Conservation (phyloP, 2,888 invertebrate species). For the Orchestes rusci region DNA sequence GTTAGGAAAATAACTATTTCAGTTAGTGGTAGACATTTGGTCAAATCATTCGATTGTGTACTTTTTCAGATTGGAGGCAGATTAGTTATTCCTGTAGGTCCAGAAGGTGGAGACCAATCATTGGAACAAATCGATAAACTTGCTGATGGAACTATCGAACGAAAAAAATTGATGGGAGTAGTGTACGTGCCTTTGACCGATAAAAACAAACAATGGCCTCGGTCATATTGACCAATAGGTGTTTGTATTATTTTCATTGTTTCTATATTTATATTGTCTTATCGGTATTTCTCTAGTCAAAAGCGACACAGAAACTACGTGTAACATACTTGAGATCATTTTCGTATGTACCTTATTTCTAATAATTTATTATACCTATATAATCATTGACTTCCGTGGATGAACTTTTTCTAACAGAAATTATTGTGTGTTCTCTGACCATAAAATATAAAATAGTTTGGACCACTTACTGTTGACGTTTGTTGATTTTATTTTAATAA, state of each 20-base stretch:
- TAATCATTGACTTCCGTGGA: too few species aligned
- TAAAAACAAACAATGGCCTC: conserved; percentile 62
- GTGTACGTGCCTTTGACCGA: conserved; percentile 96
- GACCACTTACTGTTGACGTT: too few species aligned
- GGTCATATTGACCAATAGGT: conserved; percentile 39
- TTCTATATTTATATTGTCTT: conserved; percentile 10
- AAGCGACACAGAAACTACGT: too few species aligned
- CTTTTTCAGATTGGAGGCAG: conserved; percentile 65
- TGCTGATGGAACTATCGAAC: conserved; percentile 65
- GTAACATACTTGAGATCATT: too few species aligned
- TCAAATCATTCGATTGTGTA: neutral
- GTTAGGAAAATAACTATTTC: too few species aligned
- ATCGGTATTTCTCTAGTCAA: conserved; percentile 11
- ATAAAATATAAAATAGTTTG: too few species aligned
- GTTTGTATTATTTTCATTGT: conserved; percentile 1
- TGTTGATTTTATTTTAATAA: too few species aligned
- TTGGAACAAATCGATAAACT: conserved; percentile 87
- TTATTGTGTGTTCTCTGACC: too few species aligned
- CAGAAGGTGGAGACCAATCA: conserved; percentile 77
- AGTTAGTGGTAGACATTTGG: too few species aligned
- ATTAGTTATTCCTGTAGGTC: conserved; percentile 85
- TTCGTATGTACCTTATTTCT: too few species aligned
- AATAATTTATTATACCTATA: too few species aligned
- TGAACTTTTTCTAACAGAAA: too few species aligned
- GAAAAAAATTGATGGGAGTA: conserved; percentile 85